Base-by-base conservation (phyloP, 2,888 invertebrate genomes). In the Metalampra italica region DNA sequence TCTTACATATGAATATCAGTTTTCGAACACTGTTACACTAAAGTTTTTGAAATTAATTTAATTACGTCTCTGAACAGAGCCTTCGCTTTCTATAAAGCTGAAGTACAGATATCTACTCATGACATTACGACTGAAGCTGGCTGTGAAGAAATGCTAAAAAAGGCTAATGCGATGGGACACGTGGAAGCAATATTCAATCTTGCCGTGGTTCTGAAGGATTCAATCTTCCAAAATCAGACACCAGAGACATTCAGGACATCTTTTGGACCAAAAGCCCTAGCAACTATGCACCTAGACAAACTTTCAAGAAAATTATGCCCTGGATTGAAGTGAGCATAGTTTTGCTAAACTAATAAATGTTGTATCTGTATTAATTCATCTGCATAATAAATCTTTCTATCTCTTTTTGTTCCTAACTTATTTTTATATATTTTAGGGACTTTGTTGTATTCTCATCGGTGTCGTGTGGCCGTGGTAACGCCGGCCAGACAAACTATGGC, bases 391-490 rank as follows among this genome's bases (percentile, higher is more conserved):
- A 22, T 22, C 22, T 95, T n/a, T n/a, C n/a, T n/a, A n/a, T n/a
- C n/a, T 22, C 22, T 22, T 22, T 22, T 22, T 2, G 22, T 22
- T 22, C 22, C 22, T 22, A 22, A n/a, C n/a, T 9, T 8, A 32
- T 32, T 32, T 32, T 11, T 8, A 32, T 32, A 2, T 32, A 32
- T 32, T 32, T 32, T 63, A 91, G 93, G 66, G 91, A 94, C 82
- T 98, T 98, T 75, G 97, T 98, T 0, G 93, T 96, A 14, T 98
- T 97, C 85, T 97, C 97, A 0, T 97, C 97, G 13, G 95, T 97
- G 7, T 94, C 96, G 0, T 97, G 97, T 72, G 97, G 97, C 12
- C 92, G 97, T 15, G 98, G 98, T 60, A 97, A 97, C 78, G 93
- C 94, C 5, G 97, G 97, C 0, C 98, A 98, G 85, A 93, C 95